Percentiles rank a stretch among this genome's conserved stretches.
These are phyloP conservation scores for Rhingia campestris DNA, from an alignment of 2,888 invertebrate genomes.

Conservation along the genomic window DNA sequence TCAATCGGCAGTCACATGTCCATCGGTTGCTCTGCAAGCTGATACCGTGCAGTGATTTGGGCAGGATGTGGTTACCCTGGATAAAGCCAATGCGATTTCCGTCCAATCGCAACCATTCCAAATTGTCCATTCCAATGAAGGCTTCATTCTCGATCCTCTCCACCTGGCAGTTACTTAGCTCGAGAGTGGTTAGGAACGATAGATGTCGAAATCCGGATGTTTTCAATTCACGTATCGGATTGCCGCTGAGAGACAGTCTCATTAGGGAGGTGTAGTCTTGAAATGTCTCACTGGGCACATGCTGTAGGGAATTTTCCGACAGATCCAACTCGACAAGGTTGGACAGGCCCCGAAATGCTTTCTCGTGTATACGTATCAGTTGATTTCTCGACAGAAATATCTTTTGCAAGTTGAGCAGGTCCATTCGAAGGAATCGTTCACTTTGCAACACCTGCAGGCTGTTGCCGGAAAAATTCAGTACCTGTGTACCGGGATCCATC, in stretches of 20 bases:
- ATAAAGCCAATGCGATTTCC: conserved; percentile 91
- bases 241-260: conserved; percentile 91
- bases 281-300: conserved; percentile 91
- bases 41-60: conserved; percentile 90
- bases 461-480: conserved; percentile 92
- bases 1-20: conserved; percentile 93
- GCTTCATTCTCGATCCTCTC: conserved; percentile 90
- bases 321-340: conserved; percentile 95
- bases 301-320: conserved; percentile 90
- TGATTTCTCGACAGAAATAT: conserved; percentile 91
- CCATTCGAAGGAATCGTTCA: conserved; percentile 90
- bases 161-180: conserved; percentile 91
- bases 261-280: conserved; percentile 91
- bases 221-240: conserved; percentile 90
- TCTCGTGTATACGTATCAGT: conserved; percentile 89
- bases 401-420: conserved; percentile 92
- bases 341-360: conserved; percentile 91
- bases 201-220: conserved; percentile 89
- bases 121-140: conserved; percentile 90
- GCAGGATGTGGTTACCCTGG: conserved; percentile 88
- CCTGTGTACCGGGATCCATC: conserved; percentile 93
- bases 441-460: conserved; percentile 90
- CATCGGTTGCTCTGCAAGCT: conserved; percentile 94
- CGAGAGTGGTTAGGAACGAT: conserved; percentile 90
- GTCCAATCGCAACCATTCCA: conserved; percentile 93